Conservation (phyloP, 2,113 vertebrate species). For the Mobula hypostoma region DNA sequence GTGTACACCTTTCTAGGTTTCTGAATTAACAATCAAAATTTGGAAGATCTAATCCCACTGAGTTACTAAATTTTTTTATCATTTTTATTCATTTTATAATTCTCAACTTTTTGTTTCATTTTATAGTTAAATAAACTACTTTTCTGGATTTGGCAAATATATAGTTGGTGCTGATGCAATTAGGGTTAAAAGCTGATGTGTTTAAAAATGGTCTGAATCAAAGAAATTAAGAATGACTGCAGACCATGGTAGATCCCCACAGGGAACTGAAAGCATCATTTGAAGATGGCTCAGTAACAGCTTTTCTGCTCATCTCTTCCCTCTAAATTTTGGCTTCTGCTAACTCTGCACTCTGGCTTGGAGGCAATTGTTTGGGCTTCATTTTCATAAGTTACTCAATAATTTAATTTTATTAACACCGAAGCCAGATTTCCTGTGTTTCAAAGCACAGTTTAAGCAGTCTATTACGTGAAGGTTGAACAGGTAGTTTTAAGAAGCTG, state of each 20-base stretch:
- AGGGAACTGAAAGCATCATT: neutral
- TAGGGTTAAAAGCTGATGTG: neutral
- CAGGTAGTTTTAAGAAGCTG: neutral
- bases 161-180: neutral
- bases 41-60: too few species aligned
- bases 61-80: neutral
- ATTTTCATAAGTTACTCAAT: constrained; percentile 17
- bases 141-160: neutral
- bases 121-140: constrained; percentile 1
- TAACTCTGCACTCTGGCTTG: neutral
- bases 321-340: neutral
- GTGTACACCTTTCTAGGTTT: neutral
- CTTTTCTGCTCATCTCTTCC: neutral
- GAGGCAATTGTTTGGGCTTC: neutral
- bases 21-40: neutral
- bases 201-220: constrained; percentile 20
- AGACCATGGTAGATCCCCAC: neutral
- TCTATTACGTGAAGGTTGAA: neutral
- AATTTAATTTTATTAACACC: constrained; percentile 10
- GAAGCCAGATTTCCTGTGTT: neutral
- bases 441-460: neutral
- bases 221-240: constrained; percentile 22
- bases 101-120: neutral
- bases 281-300: constrained; percentile 26
- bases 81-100: neutral